Base-by-base conservation (phyloP, 1,140 invertebrate genomes). In the Odontomachus brunneus region DNA sequence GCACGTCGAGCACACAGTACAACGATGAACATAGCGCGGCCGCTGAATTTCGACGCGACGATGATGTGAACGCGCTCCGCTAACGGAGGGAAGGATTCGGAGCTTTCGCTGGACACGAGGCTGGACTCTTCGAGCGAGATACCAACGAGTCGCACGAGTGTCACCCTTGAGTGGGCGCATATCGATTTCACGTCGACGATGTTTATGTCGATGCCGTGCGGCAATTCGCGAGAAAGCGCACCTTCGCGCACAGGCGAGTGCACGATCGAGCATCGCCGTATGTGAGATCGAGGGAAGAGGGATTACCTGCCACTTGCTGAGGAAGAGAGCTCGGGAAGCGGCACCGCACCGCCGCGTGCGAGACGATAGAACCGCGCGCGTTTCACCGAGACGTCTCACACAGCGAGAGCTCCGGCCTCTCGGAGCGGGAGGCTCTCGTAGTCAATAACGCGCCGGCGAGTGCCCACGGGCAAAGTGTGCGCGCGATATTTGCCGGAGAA, bases 401-500 rank as follows among this genome's bases (percentile, higher is more conserved):
- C 38, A 44, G 38, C 38, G 7, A 12, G 29, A 69, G 57, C 38
- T 11, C 38, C 38, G 9, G 38, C 9, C 49, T 12, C 51, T 59
- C 65, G 65, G 24, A 71, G 22, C 38, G 51, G 26, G 44, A 38
- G 33, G 33, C 19, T 24, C 65, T 24, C 65, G 65, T 33, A 71
- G 75, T 80, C 75, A 71, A 80, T 80, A 80, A 80, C 49, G 65
- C 22, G 48, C 63, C 63, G 51, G 22, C 17, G 49, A 66, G 48
- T 67, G 65, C 60, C 65, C 57, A 71, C 24, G 57, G 49, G 53
- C 62, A 26, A 80, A 80, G 75, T 69, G 29, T 65, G 51, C 65
- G 29, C 65, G 75, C 5, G 53, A 80, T 59, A 80, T 80, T 80
- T 26, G 33, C 65, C 51, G 65, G 75, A 80, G 65, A 80, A 80